Evolutionary conservation across 2,888 invertebrate genomes (phyloP), one percentile per base, ranked within the genome.

Genomic region (Pyrochroa serraticornis): DNA sequence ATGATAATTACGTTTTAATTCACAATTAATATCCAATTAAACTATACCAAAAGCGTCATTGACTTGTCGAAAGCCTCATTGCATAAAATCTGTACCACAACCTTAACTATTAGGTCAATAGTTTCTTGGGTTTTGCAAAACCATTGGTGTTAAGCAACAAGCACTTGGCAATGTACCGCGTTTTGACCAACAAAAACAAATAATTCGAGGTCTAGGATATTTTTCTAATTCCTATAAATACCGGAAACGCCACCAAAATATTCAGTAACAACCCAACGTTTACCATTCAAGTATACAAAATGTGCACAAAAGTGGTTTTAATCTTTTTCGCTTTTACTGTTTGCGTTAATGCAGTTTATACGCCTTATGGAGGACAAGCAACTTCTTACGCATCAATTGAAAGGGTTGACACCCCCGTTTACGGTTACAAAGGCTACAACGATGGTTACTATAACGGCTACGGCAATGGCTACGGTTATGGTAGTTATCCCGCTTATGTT

Each of bases 51-150:
- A 44, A 33, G 43, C 33, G 46, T 34, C 14, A n/a, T n/a, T n/a
- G n/a, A n/a, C 31, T 53, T 46, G 46, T 46, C 47, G 53, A 46
- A 53, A 53, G 53, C 39, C n/a, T 31, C 37, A 54, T 49, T 60
- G 41, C 53, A 46, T 60, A 42, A 49, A 55, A 43, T 38, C 46
- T 41, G 50, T 55, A 48, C 55, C 61, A 32, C 58, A 62, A 62
- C 61, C 61, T 62, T 62, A 58, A 54, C 46, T 22, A 53, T 41
- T 53, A 22, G 53, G 53, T 53, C 53, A 46, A 53, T 31, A 43
- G 36, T 50, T 48, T 38, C 13, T 34, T 50, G 30, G 43, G 50
- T 52, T 53, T 45, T 47, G 41, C 41, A 53, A 53, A 53, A 53
- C 47, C 10, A 45, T 45, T 52, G 39, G n/a, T 34, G 46, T 53